Evolutionary conservation across 2,113 vertebrate species (phyloP), one percentile per base, ranked within the genome.

Genomic region (Rostratula benghalensis): DNA sequence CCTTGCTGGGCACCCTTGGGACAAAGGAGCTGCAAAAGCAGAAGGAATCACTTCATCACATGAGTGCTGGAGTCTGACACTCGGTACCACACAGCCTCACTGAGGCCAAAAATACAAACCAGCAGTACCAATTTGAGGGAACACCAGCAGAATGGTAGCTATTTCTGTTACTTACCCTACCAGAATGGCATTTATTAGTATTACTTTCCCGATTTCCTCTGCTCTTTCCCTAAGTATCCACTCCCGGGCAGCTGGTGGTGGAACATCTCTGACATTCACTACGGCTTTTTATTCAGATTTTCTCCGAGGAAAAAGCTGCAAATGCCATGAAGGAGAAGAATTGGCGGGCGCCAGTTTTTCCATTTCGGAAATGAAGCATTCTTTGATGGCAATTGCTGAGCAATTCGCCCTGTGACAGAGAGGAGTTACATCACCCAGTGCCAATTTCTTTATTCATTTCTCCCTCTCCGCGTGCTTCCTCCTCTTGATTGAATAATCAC

Each of bases 401-500:
- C 90, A 90, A 85, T 94, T 94, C 95, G 92, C 70, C 63, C 21
- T 5, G 12, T 95, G 91, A 95, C 77, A 95, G 95, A 95, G 86
- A 80, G 91, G 85, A 96, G 95, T 97, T 92, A 93, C 83, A 95
- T 64, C 94, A 93, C 83, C 94, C 92, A 74, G 81, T 78, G 81
- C 79, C 94, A 97, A 94, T 93, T 90, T 89, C 90, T 61, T 91
- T 95, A 94, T 96, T 95, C 93, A 89, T 83, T 93, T 95, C 86
- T 83, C 64, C 83, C 88, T 95, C 95, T 97, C 92, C 83, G 93
- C 90, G 71, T 78, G 77, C 94, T 97, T 92, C 89, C 87, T 90
- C 87, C 60, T 68, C 93, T 95, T 95, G 93, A 96, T 96, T 93
- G 93, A 95, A 94, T 97, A 97, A 97, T 97, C 90, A 95, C 90